These are phyloP conservation scores for Galleria mellonella DNA, from an alignment of 1,140 invertebrate species.

Conservation along the genomic window DNA sequence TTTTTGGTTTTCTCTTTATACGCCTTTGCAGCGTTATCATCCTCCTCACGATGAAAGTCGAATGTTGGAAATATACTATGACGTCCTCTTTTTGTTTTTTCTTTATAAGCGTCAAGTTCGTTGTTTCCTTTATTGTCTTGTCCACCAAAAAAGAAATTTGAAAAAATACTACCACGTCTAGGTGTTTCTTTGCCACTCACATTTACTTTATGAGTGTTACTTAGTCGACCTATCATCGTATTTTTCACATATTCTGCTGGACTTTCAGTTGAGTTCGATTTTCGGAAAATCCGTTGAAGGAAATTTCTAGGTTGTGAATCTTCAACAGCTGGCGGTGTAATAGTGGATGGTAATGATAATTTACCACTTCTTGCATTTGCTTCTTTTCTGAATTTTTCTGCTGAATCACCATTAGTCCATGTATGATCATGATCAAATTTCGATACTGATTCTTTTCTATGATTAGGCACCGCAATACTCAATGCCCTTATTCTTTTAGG, in stretches of 20 bases:
- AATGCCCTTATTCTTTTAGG: constrained; percentile 73
- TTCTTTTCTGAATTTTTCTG: constrained; percentile 74
- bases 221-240: constrained; percentile 47
- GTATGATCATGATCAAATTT: constrained; percentile 76
- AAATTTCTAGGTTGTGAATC: constrained; percentile 38
- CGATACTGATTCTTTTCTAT: constrained; percentile 54
- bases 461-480: constrained; percentile 65
- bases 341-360: constrained; percentile 43
- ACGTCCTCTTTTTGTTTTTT: constrained; percentile 49
- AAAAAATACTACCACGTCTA: constrained; percentile 42
- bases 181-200: constrained; percentile 28
- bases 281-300: constrained; percentile 47
- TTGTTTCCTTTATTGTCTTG: constrained; percentile 20
- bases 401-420: constrained; percentile 80
- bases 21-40: constrained; percentile 2
- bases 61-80: constrained; percentile 60
- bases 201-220: constrained; percentile 24
- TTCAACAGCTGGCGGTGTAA: constrained; percentile 12
- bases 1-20: constrained; percentile 56
- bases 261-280: constrained; percentile 45
- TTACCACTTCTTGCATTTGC: constrained; percentile 65
- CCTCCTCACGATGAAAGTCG: constrained; percentile 26
- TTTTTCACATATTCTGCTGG: constrained; percentile 52
- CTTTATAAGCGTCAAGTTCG: constrained; percentile 37
- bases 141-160: constrained; percentile 22